A percentile compares a stretch with the other conserved stretches of the same genome.
These are phyloP conservation scores for Falco novaeseelandiae DNA, from an alignment of 2,797 vertebrate genomes.

Conservation along the genomic window DNA sequence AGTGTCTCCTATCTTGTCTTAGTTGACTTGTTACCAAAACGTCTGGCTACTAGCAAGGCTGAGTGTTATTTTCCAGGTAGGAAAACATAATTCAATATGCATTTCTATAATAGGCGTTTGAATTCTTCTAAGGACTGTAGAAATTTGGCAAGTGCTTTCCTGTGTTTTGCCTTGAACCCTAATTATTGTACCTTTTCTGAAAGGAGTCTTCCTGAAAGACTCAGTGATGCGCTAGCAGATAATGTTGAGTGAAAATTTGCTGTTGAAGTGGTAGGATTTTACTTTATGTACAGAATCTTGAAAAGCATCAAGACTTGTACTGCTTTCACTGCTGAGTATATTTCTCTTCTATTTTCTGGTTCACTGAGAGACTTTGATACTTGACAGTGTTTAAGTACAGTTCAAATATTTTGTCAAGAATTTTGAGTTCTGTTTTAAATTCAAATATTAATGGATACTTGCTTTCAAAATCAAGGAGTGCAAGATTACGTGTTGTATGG, in stretches of 20 bases:
- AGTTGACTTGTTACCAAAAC: not conserved
- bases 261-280: not conserved
- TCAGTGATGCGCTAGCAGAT: not conserved
- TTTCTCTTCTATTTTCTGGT: not conserved
- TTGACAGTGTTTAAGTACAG: not conserved
- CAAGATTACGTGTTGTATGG: not conserved
- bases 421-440: constrained; percentile 4
- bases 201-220: not conserved
- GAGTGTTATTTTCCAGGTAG: not conserved
- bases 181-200: not conserved
- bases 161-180: not conserved
- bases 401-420: not conserved
- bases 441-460: not conserved
- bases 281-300: not conserved
- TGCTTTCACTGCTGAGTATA: not conserved
- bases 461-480: not conserved
- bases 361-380: not conserved
- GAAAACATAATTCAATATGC: not conserved
- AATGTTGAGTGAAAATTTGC: not conserved
- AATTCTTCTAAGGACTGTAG: not conserved
- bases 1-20: not conserved
- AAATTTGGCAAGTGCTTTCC: not conserved
- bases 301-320: not conserved
- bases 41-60: not conserved
- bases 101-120: not conserved